Evolutionary conservation across 2,888 invertebrate genomes (phyloP), one percentile per base, ranked within the genome.

Genomic region (Lucinisca nassula): DNA sequence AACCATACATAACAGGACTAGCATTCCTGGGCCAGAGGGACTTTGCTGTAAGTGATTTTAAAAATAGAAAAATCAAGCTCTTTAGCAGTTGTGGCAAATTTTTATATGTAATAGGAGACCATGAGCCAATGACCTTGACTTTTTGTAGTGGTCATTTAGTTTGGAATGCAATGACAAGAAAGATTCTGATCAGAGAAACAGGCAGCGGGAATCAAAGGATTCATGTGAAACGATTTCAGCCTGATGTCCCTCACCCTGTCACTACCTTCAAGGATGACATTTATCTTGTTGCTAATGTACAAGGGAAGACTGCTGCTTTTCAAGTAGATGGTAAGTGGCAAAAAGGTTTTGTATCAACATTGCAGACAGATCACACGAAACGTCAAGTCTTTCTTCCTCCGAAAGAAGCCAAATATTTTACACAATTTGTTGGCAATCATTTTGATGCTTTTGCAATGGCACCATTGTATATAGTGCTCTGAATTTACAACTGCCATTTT

Each of bases 41-140:
- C 58, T 81, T 92, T 73, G 84, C 83, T 35, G 90, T 90, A 17
- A 79, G 88, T 76, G 92, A 92, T 82, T 73, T 49, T 6, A 84
- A 78, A 27, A 92, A 92, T 67, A 77, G 82, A 45, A 85, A 85
- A 30, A 67, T 92, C 32, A 92, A 91, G 77, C 67, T 88, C 45
- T 92, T 92, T 70, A 76, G 76, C 55, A 58, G 79, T 1, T 45
- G 49, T 12, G 92, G 92, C 14, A 78, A 84, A n/a, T 91, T 88
- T 70, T 40, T 92, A 21, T 78, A 86, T 35, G 79, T 76, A 49
- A 79, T 90, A 30, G 37, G 70, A n/a, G 90, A 90, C 72, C 58
- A 40, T 14, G 75, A 35, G 6, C 90, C 90, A 61, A 75, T 79
- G 81, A 83, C 87, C 4, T 49, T 90, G 3, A 87, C 90, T 24